Evolutionary conservation across 64 coral and sea anemone genomes (phyloP).

Genomic region (Pachyseris speciosa): DNA sequence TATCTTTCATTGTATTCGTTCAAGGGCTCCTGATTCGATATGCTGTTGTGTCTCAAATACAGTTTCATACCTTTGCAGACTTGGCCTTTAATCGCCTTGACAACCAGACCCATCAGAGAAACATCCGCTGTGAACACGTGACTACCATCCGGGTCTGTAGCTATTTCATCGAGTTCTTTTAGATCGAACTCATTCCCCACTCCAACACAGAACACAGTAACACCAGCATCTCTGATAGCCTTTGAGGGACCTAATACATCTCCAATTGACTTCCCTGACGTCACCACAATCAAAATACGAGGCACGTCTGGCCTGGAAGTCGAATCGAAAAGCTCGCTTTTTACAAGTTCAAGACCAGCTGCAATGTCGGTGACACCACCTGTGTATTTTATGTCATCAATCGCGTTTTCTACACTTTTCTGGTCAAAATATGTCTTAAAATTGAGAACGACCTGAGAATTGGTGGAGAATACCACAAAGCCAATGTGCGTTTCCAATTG

Average conservation of each 20-base stretch:
- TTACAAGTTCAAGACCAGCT: neutral
- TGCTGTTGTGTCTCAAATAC: neutral
- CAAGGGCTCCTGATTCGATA: too few relatives aligned
- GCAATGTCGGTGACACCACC: neutral
- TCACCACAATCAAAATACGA: neutral
- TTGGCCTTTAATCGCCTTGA: slow-evolving; percentile 49
- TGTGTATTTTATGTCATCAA: slow-evolving; percentile 16
- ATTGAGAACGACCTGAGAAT: neutral
- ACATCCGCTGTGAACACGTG: slow-evolving; percentile 69
- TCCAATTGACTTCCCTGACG: slow-evolving; percentile 10
- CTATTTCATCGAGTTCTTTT: slow-evolving; percentile 60
- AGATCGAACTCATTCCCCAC: slow-evolving; percentile 36
- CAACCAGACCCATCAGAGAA: slow-evolving; percentile 3
- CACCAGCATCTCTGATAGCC: slow-evolving; percentile 48
- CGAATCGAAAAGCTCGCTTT: slow-evolving; percentile 10
- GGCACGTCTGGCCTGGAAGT: neutral
- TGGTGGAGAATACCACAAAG: slow-evolving; percentile 58
- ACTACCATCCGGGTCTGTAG: slow-evolving; percentile 60
- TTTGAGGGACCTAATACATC: slow-evolving; percentile 41
- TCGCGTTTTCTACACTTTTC: slow-evolving; percentile 40
- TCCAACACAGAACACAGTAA: slow-evolving; percentile 79
- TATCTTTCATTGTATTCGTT: too few relatives aligned
- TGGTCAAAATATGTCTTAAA: slow-evolving; percentile 63
- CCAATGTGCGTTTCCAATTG: slow-evolving; percentile 51
- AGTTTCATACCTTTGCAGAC: slow-evolving; percentile 46